A percentile compares a stretch with the other conserved stretches of the same genome.
Conservation (phyloP, 1,140 invertebrate genomes). For the Zaprionus africanus region DNA sequence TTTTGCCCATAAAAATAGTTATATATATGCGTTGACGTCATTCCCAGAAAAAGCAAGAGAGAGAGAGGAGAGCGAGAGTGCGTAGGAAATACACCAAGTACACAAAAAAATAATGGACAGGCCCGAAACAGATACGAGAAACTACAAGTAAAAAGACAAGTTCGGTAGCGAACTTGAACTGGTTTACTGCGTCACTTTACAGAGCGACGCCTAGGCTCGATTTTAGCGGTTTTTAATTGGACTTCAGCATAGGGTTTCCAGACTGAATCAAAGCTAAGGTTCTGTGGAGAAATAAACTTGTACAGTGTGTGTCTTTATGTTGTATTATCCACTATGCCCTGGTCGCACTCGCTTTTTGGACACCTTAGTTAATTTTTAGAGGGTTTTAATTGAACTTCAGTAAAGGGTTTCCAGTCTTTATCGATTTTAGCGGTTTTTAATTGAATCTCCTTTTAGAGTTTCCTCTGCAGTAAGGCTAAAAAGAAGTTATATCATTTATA, state of each 20-base stretch:
- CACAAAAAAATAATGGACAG: slow-evolving; percentile 15
- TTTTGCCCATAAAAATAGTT: slow-evolving; percentile 65
- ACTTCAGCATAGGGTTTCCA: neutral
- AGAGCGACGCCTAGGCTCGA: neutral
- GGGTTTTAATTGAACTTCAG: no score
- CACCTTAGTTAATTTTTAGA: no score
- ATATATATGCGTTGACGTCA: slow-evolving; percentile 75
- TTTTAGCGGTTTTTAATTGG: neutral
- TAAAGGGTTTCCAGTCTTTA: no score
- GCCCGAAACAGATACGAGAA: neutral
- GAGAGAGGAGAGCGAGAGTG: neutral
- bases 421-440: neutral
- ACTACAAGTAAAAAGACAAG: slow-evolving; percentile 1
- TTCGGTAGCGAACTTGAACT: neutral
- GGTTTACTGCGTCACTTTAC: slow-evolving; percentile 2
- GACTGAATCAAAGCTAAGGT: no score
- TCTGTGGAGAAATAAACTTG: no score
- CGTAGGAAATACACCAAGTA: slow-evolving; percentile 48
- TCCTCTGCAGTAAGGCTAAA: neutral
- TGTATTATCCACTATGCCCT: neutral
- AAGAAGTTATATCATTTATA: neutral
- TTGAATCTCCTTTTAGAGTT: neutral
- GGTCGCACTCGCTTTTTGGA: no score
- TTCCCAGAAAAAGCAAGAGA: slow-evolving; percentile 12
- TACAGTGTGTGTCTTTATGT: neutral